Base-by-base conservation (phyloP, 1,140 invertebrate genomes). In the Drosophila takahashii region DNA sequence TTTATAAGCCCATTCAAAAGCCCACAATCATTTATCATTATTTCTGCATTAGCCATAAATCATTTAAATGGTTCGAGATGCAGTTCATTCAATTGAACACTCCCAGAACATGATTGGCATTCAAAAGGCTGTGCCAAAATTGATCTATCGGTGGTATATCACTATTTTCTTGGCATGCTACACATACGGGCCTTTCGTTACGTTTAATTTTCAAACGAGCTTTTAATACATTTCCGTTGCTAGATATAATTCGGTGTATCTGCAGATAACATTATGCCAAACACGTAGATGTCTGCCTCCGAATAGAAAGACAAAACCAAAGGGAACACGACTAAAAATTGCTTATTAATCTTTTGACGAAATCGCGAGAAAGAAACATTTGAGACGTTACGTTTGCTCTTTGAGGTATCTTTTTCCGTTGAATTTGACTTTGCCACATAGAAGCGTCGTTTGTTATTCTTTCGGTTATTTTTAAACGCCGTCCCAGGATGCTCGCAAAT, bases 291-390 rank as follows among this genome's bases (percentile, higher is more conserved):
- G 60, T 54, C 26, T 51, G 27, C 58, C 50, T 37, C 44, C 22
- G 44, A 47, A 47, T 47, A 36, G 10, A 37, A 39, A 62, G 11
- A 36, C n/a, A 57, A 16, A 29, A 11, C 10, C 29, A 50, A 42
- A 18, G 32, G 34, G 5, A 74, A 51, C 45, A 73, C 45, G 27
- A 48, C 42, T 15, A 22, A 41, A 77, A 50, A 76, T 73, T 69
- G 75, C 83, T 87, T 79, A 89, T 87, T 89, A 87, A 83, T 87
- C 84, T 87, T 77, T 89, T 87, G 84, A 79, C 62, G 83, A 89
- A 87, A 87, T 87, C 83, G 41, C 16, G 44, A 58, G 52, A 57
- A 47, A 60, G 56, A 76, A 50, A 48, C 78, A 79, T 87, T 81
- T 71, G 44, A 56, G 67, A 70, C 61, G 66, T 80, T 85, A 58